Percentiles rank a stretch among this genome's conserved stretches.
Evolutionary conservation across 2,113 vertebrate genomes (phyloP).

Genomic region (Caracal caracal): DNA sequence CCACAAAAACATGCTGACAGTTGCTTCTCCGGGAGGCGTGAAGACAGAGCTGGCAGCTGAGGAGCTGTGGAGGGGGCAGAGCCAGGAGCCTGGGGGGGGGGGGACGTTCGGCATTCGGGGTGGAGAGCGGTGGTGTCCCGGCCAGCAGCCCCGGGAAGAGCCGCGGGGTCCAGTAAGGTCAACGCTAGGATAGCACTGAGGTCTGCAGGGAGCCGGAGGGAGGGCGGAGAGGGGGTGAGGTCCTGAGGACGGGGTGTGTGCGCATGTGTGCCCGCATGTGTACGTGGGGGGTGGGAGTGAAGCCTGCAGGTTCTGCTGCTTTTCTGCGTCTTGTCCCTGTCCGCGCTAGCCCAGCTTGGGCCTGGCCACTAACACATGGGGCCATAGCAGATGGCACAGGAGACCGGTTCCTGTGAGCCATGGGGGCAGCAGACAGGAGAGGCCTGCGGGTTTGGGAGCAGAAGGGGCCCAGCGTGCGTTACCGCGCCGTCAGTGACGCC

Average conservation of each 20-base stretch:
- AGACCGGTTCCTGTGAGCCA: not conserved
- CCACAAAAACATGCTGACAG: conserved; percentile 55
- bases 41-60: conserved; percentile 62
- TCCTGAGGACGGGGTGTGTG: no score
- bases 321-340: not conserved
- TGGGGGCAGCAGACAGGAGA: not conserved
- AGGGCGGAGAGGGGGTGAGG: no score
- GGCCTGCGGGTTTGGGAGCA: not conserved
- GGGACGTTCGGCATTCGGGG: not conserved
- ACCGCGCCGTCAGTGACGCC: accelerated
- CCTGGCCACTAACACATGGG: no score
- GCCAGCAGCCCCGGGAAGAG: not conserved
- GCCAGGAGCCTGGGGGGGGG: not conserved
- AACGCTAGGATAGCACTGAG: accelerated
- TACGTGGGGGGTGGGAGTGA: not conserved
- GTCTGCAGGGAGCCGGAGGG: not conserved
- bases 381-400: not conserved
- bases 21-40: conserved; percentile 63
- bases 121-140: not conserved
- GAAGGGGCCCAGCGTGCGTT: not conserved
- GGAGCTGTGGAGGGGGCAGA: not conserved
- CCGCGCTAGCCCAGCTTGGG: not conserved
- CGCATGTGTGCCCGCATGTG: accelerated
- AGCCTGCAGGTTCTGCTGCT: not conserved
- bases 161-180: not conserved